Evolutionary conservation across 1,140 invertebrate species (phyloP), one percentile per base, ranked within the genome.

Genomic region (Caerostris darwini): DNA sequence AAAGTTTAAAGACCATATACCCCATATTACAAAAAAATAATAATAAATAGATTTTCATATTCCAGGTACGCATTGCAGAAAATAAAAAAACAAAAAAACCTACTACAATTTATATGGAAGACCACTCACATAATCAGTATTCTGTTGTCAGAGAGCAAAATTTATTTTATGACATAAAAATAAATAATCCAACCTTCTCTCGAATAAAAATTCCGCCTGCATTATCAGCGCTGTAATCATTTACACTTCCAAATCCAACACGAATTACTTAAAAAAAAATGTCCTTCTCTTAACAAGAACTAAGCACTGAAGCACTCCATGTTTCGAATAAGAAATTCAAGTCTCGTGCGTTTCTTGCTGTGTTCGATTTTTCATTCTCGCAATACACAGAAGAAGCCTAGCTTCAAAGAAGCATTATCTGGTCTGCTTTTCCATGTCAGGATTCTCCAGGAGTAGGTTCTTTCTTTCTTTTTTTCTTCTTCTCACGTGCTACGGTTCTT

Each of bases 391-490:
- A 10, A 7, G 71, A 77, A 34, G 34, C 34, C 53, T n/a, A 7
- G 53, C 34, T 77, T 77, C 34, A 10, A 77, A 77, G 71, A 77
- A 77, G 71, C 8, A 77, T 77, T 77, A 77, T 77, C 71, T 77
- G 34, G 71, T 77, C 71, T 77, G 71, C 71, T 77, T 77, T 77
- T 34, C 71, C 34, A 77, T 77, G 71, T 77, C 71, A 50, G 71
- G 12, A 34, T 34, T 34, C 34, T 77, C 50, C 3, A 50, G 10
- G 8, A 10, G 34, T 77, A 5, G 53, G 50, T 77, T 12, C 34
- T 77, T 53, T 71, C 50, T 50, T 12, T n/a, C 3, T 10, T 4
- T 34, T 53, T 77, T 53, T 67, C 17, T 67, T 67, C 1, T 64
- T 12, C 12, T 17, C 61, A 17, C 7, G 34, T 71, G 34, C 71